Evolutionary conservation across 1,140 invertebrate genomes (phyloP).

Genomic region (Aporrectodea caliginosa): DNA sequence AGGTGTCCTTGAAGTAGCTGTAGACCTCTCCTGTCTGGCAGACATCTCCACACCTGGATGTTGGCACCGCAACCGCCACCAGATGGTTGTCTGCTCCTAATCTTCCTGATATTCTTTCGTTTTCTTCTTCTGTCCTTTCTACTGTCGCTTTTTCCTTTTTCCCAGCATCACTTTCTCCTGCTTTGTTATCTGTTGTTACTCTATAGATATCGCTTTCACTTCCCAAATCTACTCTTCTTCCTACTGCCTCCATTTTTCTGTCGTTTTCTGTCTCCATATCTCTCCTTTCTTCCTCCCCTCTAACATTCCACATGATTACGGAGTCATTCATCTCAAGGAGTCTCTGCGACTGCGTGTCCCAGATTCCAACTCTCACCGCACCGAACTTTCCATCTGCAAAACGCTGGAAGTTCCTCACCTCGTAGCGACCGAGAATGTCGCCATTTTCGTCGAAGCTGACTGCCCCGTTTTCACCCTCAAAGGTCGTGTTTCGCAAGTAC

Average conservation of each 20-base stretch:
- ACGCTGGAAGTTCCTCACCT: conserved; percentile 17
- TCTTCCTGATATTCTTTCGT: too few relatives aligned
- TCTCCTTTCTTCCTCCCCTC: too few relatives aligned
- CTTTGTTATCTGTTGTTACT: too few relatives aligned
- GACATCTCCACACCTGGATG: conserved; percentile 37
- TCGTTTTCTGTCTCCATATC: too few relatives aligned
- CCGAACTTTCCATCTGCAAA: conserved; percentile 17
- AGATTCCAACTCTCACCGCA: conserved; percentile 26
- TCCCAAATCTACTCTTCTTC: too few relatives aligned
- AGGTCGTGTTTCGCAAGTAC: conserved; percentile 35
- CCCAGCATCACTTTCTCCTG: too few relatives aligned
- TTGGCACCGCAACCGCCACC: conserved; percentile 23
- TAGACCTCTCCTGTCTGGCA: conserved; percentile 21
- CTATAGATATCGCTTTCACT: too few relatives aligned
- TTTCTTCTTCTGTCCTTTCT: too few relatives aligned
- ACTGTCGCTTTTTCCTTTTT: too few relatives aligned
- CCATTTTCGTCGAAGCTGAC: conserved; percentile 42
- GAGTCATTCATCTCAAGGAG: conserved; percentile 7
- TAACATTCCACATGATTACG: conserved; percentile 23
- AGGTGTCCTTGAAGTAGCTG: conserved; percentile 30
- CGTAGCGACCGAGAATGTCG: conserved; percentile 35
- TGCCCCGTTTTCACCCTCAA: conserved; percentile 37
- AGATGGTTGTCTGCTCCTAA: too few relatives aligned
- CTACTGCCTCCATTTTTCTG: too few relatives aligned
- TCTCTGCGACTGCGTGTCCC: conserved; percentile 8